These are phyloP conservation scores for Drosophila multiciliata DNA, from an alignment of 2,888 invertebrate genomes.

Conservation along the genomic window DNA sequence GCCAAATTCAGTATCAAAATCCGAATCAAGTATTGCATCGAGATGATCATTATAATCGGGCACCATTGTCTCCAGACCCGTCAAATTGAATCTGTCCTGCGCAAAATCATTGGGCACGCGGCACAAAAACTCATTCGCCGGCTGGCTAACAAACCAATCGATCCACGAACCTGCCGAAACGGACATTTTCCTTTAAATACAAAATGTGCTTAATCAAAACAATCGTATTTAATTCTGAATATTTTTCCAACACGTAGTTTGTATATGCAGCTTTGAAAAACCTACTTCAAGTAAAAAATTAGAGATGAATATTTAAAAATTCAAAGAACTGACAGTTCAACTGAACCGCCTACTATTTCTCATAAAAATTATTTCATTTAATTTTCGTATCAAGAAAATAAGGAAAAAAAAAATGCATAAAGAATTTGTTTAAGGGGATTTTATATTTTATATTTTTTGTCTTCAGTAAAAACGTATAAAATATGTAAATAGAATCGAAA, in stretches of 20 bases:
- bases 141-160: conserved; percentile 44
- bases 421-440: not conserved
- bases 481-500: not conserved
- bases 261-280: not conserved
- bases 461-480: not conserved
- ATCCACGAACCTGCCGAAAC: conserved; percentile 45
- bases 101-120: conserved; percentile 49
- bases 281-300: not conserved
- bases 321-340: not conserved
- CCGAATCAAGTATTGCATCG: conserved; percentile 31
- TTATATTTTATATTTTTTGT: not conserved
- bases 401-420: not conserved
- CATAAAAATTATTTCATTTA: not conserved
- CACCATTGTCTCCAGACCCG: conserved; percentile 41
- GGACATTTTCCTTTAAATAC: conserved; percentile 8
- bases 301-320: too few relatives aligned
- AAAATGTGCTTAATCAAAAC: not conserved
- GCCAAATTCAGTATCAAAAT: conserved; percentile 3
- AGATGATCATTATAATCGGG: conserved; percentile 10
- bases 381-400: not conserved
- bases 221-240: not conserved
- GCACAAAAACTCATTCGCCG: conserved; percentile 46
- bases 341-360: not conserved
- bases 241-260: not conserved
- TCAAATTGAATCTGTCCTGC: conserved; percentile 48